A percentile compares a stretch with the other conserved stretches of the same genome.
Conservation (phyloP, 2,797 vertebrate species). For the Spinibarbus caldwelli region DNA sequence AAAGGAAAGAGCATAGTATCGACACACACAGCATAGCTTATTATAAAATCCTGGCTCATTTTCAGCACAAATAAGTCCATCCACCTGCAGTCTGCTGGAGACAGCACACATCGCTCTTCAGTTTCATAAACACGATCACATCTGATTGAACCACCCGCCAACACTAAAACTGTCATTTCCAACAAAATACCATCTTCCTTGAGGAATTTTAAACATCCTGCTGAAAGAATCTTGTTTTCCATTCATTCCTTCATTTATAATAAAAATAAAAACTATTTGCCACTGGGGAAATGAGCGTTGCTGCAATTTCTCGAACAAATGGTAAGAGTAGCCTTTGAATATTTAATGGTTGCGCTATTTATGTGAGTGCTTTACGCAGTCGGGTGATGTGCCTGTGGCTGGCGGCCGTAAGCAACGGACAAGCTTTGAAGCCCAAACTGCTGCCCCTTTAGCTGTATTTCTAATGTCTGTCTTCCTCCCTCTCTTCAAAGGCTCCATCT, state of each 20-base stretch:
- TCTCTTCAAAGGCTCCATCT: constrained; percentile 50
- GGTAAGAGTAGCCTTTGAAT: constrained; percentile 54
- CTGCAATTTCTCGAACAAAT: constrained; percentile 42
- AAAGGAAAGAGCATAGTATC: not conserved
- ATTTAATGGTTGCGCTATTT: constrained; percentile 61
- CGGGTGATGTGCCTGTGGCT: constrained; percentile 41
- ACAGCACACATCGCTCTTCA: constrained; percentile 32
- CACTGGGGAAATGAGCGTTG: constrained; percentile 18
- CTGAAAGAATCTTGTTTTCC: constrained; percentile 25
- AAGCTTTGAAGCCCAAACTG: constrained; percentile 54
- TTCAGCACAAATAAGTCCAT: constrained; percentile 55
- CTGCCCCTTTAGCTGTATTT: constrained; percentile 48
- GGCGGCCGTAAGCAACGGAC: constrained; percentile 45
- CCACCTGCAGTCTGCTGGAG: constrained; percentile 52
- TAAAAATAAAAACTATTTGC: constrained; percentile 19
- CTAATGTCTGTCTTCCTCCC: constrained; percentile 27
- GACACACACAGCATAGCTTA: constrained; percentile 37
- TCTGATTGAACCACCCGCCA: constrained; percentile 46
- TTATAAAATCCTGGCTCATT: constrained; percentile 53
- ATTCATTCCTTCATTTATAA: constrained; percentile 10
- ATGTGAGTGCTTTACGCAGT: constrained; percentile 45
- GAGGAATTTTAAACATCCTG: constrained; percentile 39
- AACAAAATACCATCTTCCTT: constrained; percentile 21
- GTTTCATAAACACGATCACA: constrained; percentile 33
- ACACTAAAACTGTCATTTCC: constrained; percentile 28